Conservation (phyloP, 2,888 invertebrate genomes). For the Neoitamus cyanurus region DNA sequence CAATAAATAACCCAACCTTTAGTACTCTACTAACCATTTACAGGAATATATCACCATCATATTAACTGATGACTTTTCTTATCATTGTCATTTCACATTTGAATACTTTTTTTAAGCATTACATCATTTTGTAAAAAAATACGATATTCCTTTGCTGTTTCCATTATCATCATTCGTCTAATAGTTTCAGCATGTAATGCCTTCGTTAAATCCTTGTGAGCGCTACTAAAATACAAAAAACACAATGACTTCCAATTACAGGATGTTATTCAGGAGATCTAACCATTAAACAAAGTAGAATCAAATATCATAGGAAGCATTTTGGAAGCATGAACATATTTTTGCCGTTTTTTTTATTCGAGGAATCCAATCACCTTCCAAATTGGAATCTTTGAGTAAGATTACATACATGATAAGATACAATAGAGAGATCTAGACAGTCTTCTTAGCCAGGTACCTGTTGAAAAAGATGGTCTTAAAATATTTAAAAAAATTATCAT, state of each 20-base stretch:
- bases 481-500: too few species aligned
- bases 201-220: background rate
- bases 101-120: background rate
- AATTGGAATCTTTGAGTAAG: slow-evolving; percentile 29
- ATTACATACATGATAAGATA: slow-evolving; percentile 19
- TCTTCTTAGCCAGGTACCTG: slow-evolving; percentile 68
- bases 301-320: background rate
- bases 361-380: slow-evolving; percentile 8
- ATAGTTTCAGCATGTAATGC: background rate
- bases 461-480: too few species aligned
- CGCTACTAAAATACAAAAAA: background rate
- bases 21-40: background rate
- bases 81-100: slow-evolving; percentile 1
- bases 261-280: background rate
- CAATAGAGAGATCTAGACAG: slow-evolving; percentile 65
- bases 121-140: background rate
- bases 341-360: background rate
- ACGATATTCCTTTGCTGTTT: background rate
- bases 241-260: background rate
- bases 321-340: background rate
- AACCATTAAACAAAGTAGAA: background rate
- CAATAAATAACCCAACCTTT: background rate
- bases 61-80: background rate
- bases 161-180: background rate
- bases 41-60: background rate